Evolutionary conservation across 2,113 vertebrate species (phyloP).

Genomic region (Lethenteron camtschaticum): DNA sequence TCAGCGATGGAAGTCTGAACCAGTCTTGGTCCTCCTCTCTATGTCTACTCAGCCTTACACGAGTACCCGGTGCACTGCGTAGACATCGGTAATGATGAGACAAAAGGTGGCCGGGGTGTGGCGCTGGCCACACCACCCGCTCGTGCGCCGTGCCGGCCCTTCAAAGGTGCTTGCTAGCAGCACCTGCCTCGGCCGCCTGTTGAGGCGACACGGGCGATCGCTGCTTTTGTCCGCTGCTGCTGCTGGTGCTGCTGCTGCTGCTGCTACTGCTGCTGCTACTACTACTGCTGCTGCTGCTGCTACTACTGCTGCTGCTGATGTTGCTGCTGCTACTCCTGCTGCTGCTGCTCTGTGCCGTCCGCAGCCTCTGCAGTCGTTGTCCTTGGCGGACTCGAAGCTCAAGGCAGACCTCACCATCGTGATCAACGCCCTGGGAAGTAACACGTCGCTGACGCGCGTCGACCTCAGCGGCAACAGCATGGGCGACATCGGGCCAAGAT

Average conservation of each 20-base stretch:
- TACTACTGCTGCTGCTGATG: slow-evolving; percentile 4
- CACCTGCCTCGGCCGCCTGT: no score
- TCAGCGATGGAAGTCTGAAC: no score
- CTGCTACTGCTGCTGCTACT: not conserved
- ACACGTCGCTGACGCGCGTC: slow-evolving; percentile 66
- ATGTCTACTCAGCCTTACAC: no score
- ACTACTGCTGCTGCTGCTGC: not conserved
- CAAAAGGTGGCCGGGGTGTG: no score
- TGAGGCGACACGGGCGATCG: no score
- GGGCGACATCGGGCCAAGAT: slow-evolving; percentile 98
- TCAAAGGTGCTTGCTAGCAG: no score
- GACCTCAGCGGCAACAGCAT: slow-evolving; percentile 89
- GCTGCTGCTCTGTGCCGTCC: slow-evolving; percentile 9
- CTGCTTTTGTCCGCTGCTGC: slow-evolving; percentile 3
- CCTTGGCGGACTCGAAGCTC: slow-evolving; percentile 76
- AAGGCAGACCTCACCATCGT: slow-evolving; percentile 76
- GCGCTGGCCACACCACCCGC: no score
- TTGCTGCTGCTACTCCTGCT: slow-evolving; percentile 4
- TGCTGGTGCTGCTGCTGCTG: slow-evolving; percentile 5
- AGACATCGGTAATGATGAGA: no score
- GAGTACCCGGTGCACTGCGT: no score
- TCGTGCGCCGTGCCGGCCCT: no score
- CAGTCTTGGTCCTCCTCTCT: no score
- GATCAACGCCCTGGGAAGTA: slow-evolving; percentile 84
- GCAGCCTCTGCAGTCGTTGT: slow-evolving; percentile 73